phyloP scores from a whole-genome alignment of 2,888 invertebrate species.

The Gymnocheta viridis region DNA sequence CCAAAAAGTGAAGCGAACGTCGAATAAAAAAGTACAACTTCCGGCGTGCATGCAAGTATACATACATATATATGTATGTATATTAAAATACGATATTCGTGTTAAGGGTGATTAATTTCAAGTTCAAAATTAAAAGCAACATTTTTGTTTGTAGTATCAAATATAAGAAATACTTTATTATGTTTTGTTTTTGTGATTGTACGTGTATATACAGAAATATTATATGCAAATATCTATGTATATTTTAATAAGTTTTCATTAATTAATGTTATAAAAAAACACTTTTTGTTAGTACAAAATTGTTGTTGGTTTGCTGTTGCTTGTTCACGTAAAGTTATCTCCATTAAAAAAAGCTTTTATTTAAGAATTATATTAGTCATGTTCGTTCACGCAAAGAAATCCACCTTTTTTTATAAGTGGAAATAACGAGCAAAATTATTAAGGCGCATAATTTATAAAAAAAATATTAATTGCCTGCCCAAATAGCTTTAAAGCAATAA shows the following conservation, averaged over 20 bases:
- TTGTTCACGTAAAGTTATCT: conserved; percentile 25
- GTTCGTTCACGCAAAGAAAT: conserved; percentile 25
- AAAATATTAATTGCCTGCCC: neutral
- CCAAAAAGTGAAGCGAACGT: too few species aligned
- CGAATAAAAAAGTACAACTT: too few species aligned
- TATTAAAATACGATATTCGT: too few species aligned
- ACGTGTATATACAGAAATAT: conserved; percentile 73
- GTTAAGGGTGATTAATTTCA: too few species aligned
- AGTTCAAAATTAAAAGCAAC: neutral
- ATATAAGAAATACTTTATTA: conserved; percentile 73
- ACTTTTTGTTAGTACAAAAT: conserved; percentile 69
- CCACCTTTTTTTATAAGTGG: neutral
- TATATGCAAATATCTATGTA: conserved; percentile 64
- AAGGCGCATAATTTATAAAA: neutral
- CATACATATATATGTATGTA: too few species aligned
- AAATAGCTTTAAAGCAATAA: conserved; percentile 7
- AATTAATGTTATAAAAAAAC: conserved; percentile 63
- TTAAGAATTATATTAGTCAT: conserved; percentile 38
- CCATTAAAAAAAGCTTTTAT: conserved; percentile 21
- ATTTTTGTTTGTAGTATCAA: conserved; percentile 72
- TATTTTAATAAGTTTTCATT: conserved; percentile 65
- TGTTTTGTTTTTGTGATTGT: conserved; percentile 68
- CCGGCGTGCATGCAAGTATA: too few species aligned
- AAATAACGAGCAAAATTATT: neutral
- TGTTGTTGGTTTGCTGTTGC: conserved; percentile 36